Conservation (phyloP, 1,140 invertebrate genomes). For the Leguminivora glycinivorella region DNA sequence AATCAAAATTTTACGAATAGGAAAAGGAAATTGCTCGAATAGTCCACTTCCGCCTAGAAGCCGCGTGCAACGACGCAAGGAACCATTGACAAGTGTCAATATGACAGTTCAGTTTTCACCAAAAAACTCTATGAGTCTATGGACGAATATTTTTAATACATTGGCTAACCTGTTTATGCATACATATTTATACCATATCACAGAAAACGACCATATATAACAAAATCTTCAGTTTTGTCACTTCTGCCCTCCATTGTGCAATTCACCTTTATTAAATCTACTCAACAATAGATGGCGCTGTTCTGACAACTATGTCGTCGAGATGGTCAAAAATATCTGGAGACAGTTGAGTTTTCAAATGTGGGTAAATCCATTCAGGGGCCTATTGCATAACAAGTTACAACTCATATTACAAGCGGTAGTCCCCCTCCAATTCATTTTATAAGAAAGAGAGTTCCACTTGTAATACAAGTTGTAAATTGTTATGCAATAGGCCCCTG, state of each 20-base stretch:
- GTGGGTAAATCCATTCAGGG: too few relatives aligned
- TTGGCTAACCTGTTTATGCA: neutral
- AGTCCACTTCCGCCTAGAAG: slow-evolving; percentile 45
- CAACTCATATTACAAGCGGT: too few relatives aligned
- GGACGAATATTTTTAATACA: neutral
- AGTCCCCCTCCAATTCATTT: too few relatives aligned
- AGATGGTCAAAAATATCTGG: too few relatives aligned
- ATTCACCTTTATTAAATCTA: neutral
- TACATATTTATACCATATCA: neutral
- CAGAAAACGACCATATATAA: too few relatives aligned
- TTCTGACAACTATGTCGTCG: neutral
- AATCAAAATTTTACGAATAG: slow-evolving; percentile 25
- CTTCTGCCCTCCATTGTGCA: neutral
- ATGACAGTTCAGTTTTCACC: neutral
- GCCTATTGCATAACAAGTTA: too few relatives aligned
- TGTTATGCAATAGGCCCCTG: too few relatives aligned
- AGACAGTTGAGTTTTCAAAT: too few relatives aligned
- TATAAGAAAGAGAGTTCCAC: too few relatives aligned
- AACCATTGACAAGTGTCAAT: slow-evolving; percentile 36
- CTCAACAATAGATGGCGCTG: slow-evolving; percentile 2
- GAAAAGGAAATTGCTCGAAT: slow-evolving; percentile 39
- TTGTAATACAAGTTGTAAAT: too few relatives aligned
- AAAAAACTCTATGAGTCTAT: neutral
- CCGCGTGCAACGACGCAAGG: slow-evolving; percentile 65
- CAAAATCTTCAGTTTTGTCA: neutral